Evolutionary conservation across 2,797 vertebrate species (phyloP).

Genomic region (Staurois parvus): DNA sequence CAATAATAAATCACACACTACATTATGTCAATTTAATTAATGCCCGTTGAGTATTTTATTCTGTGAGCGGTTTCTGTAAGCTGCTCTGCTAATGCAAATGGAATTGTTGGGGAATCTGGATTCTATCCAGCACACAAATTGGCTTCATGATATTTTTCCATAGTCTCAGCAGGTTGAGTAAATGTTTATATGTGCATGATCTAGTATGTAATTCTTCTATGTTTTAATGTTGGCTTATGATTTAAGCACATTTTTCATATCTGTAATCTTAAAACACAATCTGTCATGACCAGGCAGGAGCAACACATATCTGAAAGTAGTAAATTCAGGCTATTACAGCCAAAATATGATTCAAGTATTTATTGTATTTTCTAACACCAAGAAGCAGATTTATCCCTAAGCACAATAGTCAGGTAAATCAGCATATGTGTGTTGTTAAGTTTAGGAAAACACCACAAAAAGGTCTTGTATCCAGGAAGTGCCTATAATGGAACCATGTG

Average conservation of each 20-base stretch:
- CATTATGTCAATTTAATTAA: neutral
- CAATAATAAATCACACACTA: slow-evolving; percentile 4
- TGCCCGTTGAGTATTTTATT: neutral
- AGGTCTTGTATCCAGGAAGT: no score
- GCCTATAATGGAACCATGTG: no score
- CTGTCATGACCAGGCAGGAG: slow-evolving; percentile 8
- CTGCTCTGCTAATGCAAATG: slow-evolving; percentile 1
- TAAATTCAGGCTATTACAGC: neutral
- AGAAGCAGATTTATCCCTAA: neutral
- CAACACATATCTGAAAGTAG: slow-evolving; percentile 11
- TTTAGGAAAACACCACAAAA: no score
- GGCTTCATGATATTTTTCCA: slow-evolving; percentile 33
- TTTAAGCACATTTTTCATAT: slow-evolving; percentile 25
- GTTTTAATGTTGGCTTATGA: slow-evolving; percentile 5
- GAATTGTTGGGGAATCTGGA: slow-evolving; percentile 25
- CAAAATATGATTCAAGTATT: neutral
- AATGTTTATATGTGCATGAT: slow-evolving; percentile 30
- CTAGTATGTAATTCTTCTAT: slow-evolving; percentile 10
- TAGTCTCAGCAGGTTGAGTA: slow-evolving; percentile 25
- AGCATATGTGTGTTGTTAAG: no score
- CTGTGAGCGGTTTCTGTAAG: neutral
- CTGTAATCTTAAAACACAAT: slow-evolving; percentile 18
- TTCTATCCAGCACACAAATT: slow-evolving; percentile 13
- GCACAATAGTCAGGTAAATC: neutral
- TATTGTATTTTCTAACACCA: neutral